phyloP scores from a whole-genome alignment of 2,113 vertebrate species.

The Cichladusa arquata region DNA sequence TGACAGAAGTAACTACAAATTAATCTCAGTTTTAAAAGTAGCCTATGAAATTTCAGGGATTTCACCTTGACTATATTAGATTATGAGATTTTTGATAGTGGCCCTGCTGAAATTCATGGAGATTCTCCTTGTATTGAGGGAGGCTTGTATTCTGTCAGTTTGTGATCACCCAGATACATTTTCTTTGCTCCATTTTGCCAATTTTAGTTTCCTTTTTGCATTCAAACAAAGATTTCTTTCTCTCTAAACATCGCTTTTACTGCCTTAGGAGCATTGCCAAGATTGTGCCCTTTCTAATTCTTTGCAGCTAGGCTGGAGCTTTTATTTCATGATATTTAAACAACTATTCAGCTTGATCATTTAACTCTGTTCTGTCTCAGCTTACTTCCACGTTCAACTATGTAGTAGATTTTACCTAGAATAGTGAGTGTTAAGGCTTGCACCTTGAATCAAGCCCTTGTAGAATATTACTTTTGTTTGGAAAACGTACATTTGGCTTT shows the following conservation, averaged over 20 bases:
- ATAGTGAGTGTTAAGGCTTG: background rate
- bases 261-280: constrained; percentile 47
- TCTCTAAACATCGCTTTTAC: constrained; percentile 43
- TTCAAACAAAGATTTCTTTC: constrained; percentile 58
- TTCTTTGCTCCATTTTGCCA: constrained; percentile 35
- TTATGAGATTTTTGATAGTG: background rate
- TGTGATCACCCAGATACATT: constrained; percentile 39
- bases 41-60: background rate
- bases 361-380: constrained; percentile 17
- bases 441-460: background rate
- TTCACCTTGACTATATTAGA: background rate
- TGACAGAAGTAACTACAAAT: background rate
- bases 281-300: constrained; percentile 47
- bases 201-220: constrained; percentile 42
- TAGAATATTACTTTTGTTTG: background rate
- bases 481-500: background rate
- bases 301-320: constrained; percentile 25
- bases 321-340: constrained; percentile 57
- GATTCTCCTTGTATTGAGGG: background rate
- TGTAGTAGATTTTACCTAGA: background rate
- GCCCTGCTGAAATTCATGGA: background rate
- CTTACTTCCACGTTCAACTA: background rate
- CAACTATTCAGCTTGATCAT: constrained; percentile 23
- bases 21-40: background rate
- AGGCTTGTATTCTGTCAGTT: constrained; percentile 22